phyloP scores from a whole-genome alignment of 2,888 invertebrate species.

The Laothoe populi region DNA sequence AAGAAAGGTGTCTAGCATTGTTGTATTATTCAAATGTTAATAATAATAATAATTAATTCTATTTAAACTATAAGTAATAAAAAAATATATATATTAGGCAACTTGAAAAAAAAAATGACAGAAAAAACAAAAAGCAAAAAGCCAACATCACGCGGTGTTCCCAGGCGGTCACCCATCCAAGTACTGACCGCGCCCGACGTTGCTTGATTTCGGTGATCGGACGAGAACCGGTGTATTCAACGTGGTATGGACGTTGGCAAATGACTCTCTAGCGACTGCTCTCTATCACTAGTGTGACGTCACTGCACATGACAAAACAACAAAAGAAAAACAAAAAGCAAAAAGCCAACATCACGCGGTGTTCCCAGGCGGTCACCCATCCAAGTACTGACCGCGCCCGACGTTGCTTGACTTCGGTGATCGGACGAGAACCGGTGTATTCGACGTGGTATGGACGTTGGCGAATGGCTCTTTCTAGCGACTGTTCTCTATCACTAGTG shows the following conservation, averaged over 20 bases:
- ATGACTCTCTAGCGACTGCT: too few species aligned
- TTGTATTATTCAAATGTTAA: too few species aligned
- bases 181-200: constrained; percentile 80
- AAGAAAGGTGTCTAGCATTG: too few species aligned
- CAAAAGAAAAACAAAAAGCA: too few species aligned
- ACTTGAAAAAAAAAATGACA: too few species aligned
- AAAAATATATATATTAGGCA: too few species aligned
- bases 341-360: constrained; percentile 56
- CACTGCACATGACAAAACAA: too few species aligned
- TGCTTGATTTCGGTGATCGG: constrained; percentile 82
- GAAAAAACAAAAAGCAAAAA: too few species aligned
- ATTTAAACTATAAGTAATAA: too few species aligned
- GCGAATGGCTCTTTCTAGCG: not conserved
- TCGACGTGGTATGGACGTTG: constrained; percentile 32
- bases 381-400: constrained; percentile 81
- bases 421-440: constrained; percentile 78
- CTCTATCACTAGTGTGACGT: too few species aligned
- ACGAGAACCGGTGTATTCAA: constrained; percentile 72
- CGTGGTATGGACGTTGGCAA: constrained; percentile 31
- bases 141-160: constrained; percentile 59
- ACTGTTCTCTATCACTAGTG: not conserved
- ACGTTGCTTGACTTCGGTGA: constrained; percentile 82
- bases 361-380: constrained; percentile 79
- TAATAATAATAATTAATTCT: too few species aligned
- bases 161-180: constrained; percentile 81